A percentile compares a stretch with the other conserved stretches of the same genome.
Conservation (phyloP, 2,797 vertebrate species). For the Ciconia nigra region DNA sequence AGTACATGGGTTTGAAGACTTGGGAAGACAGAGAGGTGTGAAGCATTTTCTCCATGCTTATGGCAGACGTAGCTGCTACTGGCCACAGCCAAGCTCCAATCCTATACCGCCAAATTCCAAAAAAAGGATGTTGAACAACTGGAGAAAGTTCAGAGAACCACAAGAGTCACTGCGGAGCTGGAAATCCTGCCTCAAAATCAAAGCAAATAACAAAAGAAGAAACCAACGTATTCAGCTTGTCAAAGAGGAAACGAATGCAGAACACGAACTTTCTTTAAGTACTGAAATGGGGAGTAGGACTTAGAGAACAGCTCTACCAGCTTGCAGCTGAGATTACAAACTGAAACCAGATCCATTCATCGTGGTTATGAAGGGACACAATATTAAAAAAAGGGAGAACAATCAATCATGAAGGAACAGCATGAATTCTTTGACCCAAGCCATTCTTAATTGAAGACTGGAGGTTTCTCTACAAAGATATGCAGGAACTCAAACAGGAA, state of each 20-base stretch:
- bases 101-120: neutral
- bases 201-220: neutral
- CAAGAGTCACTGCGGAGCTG: neutral
- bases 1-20: rapidly evolving
- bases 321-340: neutral
- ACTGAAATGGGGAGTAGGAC: neutral
- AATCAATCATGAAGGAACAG: neutral
- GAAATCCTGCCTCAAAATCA: neutral
- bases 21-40: neutral
- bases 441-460: neutral
- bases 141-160: neutral
- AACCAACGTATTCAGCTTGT: neutral
- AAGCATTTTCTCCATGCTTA: neutral
- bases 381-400: neutral
- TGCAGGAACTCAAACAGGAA: constrained; percentile 2
- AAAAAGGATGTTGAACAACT: neutral
- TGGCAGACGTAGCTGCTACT: neutral
- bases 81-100: neutral
- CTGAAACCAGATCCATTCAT: neutral
- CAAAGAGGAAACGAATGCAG: neutral
- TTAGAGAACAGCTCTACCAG: neutral
- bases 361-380: neutral
- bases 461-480: neutral
- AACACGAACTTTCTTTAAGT: neutral
- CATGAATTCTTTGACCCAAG: rapidly evolving